Evolutionary conservation across 2,797 vertebrate species (phyloP), one percentile per base, ranked within the genome.

Genomic region (Pangasius larnaudii): DNA sequence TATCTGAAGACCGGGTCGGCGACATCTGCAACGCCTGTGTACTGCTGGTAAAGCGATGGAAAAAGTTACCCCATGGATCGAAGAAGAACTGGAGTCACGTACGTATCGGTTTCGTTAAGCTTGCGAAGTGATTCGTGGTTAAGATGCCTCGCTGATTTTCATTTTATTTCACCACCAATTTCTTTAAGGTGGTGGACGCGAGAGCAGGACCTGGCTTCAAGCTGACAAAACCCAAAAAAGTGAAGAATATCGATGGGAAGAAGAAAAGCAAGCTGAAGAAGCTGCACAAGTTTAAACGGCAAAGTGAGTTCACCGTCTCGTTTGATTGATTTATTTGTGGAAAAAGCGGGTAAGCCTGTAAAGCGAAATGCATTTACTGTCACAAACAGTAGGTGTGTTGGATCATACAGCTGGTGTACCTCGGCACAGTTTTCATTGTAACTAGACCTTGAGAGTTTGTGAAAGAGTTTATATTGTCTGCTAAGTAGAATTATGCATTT

Each of bases 31-130:
- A 97, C 79, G 96, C 96, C 27, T 97, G 96, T 88, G 96, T 97
- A 56, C 89, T 97, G 61, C 91, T 97, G 65, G 96, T 97, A 58
- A 97, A 97, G 90, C 93, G 96, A 81, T 97, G 96, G 96, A 97
- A 97, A 90, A 97, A 97, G 89, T 93, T 97, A 13, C 96, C 97
- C 1, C 93, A 94, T 86, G 97, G 96, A 58, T 97, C 96, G 51
- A 96, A 97, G 92, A 97, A 96, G 92, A 97, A 97, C 93, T 97
- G 96, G 96, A 97, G 94, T 91, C 96, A 97, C 89, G 96, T 97
- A 94, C 22, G 86, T 85, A 33, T 7, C n/a, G 4, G 16, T 16
- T 30, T 49, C 27, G 19, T 49, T 19, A 58, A 46, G 18, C 27
- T 46, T 30, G 8, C 5, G 1, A 2, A 18, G 24, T 30, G 27